A percentile compares a stretch with the other conserved stretches of the same genome.
phyloP scores from a whole-genome alignment of 2,888 invertebrate genomes.

The Gonocerus acuteangulatus region DNA sequence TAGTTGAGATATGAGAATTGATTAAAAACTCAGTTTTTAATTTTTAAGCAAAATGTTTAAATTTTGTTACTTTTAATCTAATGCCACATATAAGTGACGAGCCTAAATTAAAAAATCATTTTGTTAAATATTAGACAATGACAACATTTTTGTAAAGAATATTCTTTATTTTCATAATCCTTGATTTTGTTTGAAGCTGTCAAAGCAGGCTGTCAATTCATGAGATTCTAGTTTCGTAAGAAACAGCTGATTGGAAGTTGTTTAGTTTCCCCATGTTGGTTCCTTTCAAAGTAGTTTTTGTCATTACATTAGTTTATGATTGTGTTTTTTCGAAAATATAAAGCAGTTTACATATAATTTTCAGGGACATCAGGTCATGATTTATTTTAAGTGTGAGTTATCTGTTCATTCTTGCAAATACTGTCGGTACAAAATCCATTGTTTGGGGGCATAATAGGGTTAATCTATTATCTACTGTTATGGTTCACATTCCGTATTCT shows the following conservation, averaged over 20 bases:
- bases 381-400: conserved; percentile 17
- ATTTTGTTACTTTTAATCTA: too few species aligned
- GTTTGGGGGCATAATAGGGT: conserved; percentile 13
- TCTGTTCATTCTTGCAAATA: not conserved
- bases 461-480: conserved; percentile 6
- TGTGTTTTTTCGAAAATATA: conserved; percentile 11
- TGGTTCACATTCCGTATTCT: too few species aligned
- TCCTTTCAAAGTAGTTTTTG: conserved; percentile 18
- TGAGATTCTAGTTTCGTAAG: not conserved
- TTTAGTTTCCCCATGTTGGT: conserved; percentile 32
- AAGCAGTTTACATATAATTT: conserved; percentile 5
- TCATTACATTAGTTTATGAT: not conserved
- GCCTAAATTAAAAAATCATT: too few species aligned
- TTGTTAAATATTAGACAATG: too few species aligned
- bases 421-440: conserved; percentile 2
- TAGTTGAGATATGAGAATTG: too few species aligned
- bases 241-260: conserved; percentile 29
- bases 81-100: too few species aligned
- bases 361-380: conserved; percentile 13
- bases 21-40: too few species aligned
- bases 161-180: too few species aligned
- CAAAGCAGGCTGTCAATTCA: too few species aligned
- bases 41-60: too few species aligned
- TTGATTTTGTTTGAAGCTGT: too few species aligned
- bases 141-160: too few species aligned